A percentile compares a stretch with the other conserved stretches of the same genome.
These are phyloP conservation scores for Zhengitettix transpicula DNA, from an alignment of 2,888 invertebrate species.

Conservation along the genomic window DNA sequence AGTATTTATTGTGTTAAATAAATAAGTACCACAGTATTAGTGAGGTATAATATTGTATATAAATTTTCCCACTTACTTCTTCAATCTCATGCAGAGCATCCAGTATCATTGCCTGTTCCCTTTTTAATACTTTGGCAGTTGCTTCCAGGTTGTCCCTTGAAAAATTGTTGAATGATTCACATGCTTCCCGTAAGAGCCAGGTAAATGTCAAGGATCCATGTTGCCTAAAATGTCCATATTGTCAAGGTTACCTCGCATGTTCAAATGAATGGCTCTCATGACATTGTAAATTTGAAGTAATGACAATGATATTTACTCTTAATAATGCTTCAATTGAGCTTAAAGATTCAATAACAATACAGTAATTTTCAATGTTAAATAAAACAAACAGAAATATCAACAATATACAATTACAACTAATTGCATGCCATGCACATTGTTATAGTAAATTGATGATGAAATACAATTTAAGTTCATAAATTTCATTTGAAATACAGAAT, in stretches of 20 bases:
- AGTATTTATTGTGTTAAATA: too few relatives aligned
- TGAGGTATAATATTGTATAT: not conserved
- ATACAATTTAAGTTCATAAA: not conserved
- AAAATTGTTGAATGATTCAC: conserved; percentile 8
- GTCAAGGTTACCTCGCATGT: too few relatives aligned
- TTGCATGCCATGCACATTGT: not conserved
- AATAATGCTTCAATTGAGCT: not conserved
- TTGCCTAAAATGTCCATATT: too few relatives aligned
- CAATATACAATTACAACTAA: not conserved
- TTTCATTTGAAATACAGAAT: not conserved
- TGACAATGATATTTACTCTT: too few relatives aligned
- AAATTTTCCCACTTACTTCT: conserved; percentile 8
- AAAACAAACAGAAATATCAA: not conserved
- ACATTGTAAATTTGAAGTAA: too few relatives aligned
- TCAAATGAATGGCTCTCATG: too few relatives aligned
- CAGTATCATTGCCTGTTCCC: conserved; percentile 10
- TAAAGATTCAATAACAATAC: not conserved
- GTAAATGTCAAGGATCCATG: not conserved
- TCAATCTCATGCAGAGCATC: conserved; percentile 15
- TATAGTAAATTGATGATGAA: not conserved
- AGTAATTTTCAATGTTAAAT: not conserved
- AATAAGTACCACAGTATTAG: too few relatives aligned
- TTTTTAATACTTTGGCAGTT: conserved; percentile 7
- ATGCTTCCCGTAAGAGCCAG: conserved; percentile 8
- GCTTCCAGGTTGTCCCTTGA: conserved; percentile 11